phyloP scores from a whole-genome alignment of 2,888 invertebrate genomes.

The Melieria omissa region DNA sequence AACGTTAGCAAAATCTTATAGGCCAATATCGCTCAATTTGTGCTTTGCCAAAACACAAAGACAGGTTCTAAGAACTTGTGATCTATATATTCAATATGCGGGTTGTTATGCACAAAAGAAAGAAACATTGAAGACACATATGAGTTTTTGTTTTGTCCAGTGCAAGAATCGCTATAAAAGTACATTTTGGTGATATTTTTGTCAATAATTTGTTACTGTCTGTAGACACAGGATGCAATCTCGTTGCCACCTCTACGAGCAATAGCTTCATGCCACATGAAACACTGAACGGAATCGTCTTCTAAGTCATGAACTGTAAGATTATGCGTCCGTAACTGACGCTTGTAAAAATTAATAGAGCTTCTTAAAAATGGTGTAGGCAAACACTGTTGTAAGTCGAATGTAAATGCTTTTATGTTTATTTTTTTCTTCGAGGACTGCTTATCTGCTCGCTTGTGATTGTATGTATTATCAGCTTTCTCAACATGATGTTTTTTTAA shows the following conservation, averaged over 20 bases:
- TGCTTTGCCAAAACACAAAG: too few relatives aligned
- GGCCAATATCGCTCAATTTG: too few relatives aligned
- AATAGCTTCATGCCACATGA: slow-evolving; percentile 39
- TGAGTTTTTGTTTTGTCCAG: slow-evolving; percentile 40
- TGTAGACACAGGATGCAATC: slow-evolving; percentile 33
- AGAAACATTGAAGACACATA: slow-evolving; percentile 40
- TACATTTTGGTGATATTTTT: slow-evolving; percentile 19
- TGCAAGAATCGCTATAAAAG: slow-evolving; percentile 40
- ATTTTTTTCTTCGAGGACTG: too few relatives aligned
- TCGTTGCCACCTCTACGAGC: slow-evolving; percentile 38
- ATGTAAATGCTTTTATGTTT: too few relatives aligned
- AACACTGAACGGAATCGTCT: slow-evolving; percentile 29
- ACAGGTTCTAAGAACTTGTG: slow-evolving; percentile 38
- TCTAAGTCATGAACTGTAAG: slow-evolving; percentile 33
- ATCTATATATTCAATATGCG: slow-evolving; percentile 39
- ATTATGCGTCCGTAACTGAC: slow-evolving; percentile 33
- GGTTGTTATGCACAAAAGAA: slow-evolving; percentile 30
- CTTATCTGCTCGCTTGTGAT: too few relatives aligned
- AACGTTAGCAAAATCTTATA: too few relatives aligned
- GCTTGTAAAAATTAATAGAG: too few relatives aligned
- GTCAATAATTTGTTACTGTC: slow-evolving; percentile 30
- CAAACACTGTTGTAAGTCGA: too few relatives aligned
- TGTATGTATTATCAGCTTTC: slow-evolving; percentile 33
- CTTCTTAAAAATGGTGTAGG: too few relatives aligned
- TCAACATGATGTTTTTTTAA: slow-evolving; percentile 28